These are phyloP conservation scores for Sinocyclocheilus grahami DNA, from an alignment of 2,113 vertebrate genomes.

Conservation along the genomic window DNA sequence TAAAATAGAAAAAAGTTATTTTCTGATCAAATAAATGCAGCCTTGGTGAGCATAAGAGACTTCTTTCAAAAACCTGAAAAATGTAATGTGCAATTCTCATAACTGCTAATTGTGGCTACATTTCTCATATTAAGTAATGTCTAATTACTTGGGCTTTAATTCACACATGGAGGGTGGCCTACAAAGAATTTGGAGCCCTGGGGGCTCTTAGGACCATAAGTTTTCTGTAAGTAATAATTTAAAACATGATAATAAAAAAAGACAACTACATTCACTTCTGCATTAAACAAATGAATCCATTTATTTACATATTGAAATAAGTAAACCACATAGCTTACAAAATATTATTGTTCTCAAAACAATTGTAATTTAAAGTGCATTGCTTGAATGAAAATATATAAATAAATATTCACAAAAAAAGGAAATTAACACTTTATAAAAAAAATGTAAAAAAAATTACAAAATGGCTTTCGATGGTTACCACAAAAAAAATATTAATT, in stretches of 20 bases:
- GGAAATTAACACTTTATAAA: slow-evolving; percentile 20
- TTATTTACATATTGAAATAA: slow-evolving; percentile 38
- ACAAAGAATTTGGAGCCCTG: not conserved
- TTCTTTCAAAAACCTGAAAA: not conserved
- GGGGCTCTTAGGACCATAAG: not conserved
- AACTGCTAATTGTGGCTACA: not conserved
- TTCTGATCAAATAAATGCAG: not conserved
- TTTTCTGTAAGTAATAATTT: not conserved
- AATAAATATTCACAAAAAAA: slow-evolving; percentile 44
- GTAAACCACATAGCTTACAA: slow-evolving; percentile 46
- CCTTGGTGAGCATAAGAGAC: not conserved
- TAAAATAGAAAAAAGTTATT: too few relatives aligned
- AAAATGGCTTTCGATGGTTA: too few relatives aligned
- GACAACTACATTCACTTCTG: not conserved
- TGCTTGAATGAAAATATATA: slow-evolving; percentile 34
- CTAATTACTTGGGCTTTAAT: not conserved
- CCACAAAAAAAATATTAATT: not conserved
- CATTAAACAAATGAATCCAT: not conserved
- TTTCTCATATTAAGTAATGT: not conserved
- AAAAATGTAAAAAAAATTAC: too few relatives aligned
- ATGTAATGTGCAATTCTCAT: not conserved
- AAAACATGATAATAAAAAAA: not conserved
- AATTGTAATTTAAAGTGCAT: slow-evolving; percentile 71
- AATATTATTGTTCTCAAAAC: slow-evolving; percentile 60
- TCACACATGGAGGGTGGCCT: not conserved